Evolutionary conservation across 2,797 vertebrate genomes (phyloP), one percentile per base, ranked within the genome.

Genomic region (Notolabrus celidotus): DNA sequence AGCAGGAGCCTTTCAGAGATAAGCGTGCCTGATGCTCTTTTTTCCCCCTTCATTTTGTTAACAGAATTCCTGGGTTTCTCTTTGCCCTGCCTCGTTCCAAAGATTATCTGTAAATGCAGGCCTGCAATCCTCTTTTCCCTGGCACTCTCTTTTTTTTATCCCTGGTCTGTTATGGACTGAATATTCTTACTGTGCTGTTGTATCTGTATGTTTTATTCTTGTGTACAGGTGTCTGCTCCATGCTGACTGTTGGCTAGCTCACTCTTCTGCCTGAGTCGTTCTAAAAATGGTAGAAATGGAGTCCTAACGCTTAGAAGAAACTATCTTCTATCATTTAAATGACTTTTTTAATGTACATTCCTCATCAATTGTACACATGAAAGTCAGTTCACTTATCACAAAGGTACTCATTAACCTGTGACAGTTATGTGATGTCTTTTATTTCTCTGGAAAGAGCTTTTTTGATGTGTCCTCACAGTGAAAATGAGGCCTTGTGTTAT

Each of bases 81-180:
- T 89, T 75, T 84, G 74, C 83, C 46, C 77, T 80, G 69, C 81
- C 71, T 83, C 75, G 8, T 84, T 79, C 75, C 63, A 73, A 86
- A 92, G 90, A 92, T 92, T 86, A 93, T 92, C 92, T 89, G 77
- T 77, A 90, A 92, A 91, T 90, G 89, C 84, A 84, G 68, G 36
- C 71, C 80, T 75, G 68, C 81, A 92, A 92, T 91, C 92, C 91
- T 89, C 89, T 92, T 92, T 92, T 71, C 88, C 56, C 60, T 3
- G 36, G 59, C 69, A 68, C 84, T 85, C 59, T 77, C 19, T 36
- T 45, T 84, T 45, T 74, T 86, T 82, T 71, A 86, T 85, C 83
- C 63, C 3, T 34, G 61, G 47, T 79, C 82, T 77, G 67, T 63
- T 54, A 67, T 74, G 77, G 74, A 64, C 47, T 55, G 62, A 58